phyloP scores from a whole-genome alignment of 2,797 vertebrate species.

The Pangasius djambal region DNA sequence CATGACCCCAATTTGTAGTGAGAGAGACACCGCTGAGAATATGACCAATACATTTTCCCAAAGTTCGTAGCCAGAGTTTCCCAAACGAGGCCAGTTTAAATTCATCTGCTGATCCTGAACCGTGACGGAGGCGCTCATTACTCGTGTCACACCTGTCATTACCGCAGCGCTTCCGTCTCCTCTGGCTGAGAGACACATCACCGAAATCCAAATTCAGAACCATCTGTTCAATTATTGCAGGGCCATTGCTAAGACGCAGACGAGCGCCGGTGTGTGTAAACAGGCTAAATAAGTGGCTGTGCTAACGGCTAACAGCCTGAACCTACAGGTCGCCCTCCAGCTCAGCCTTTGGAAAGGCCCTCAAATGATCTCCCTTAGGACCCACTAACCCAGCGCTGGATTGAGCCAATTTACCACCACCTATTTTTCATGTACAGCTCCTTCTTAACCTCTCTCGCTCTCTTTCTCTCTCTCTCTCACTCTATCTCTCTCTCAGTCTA shows the following conservation, averaged over 20 bases:
- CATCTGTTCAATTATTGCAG: constrained; percentile 52
- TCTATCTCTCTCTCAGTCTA: constrained; percentile 17
- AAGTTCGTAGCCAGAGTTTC: constrained; percentile 28
- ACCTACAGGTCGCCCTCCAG: constrained; percentile 62
- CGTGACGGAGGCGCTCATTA: constrained; percentile 45
- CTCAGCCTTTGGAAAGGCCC: constrained; percentile 57
- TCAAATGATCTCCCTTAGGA: constrained; percentile 62
- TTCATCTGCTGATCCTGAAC: constrained; percentile 42
- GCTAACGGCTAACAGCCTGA: constrained; percentile 55
- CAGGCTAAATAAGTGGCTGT: constrained; percentile 50
- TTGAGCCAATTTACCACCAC: constrained; percentile 62
- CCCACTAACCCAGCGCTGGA: constrained; percentile 55
- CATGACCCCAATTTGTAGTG: constrained; percentile 23
- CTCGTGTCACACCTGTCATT: constrained; percentile 52
- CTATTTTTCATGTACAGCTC: constrained; percentile 35
- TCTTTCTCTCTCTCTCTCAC: constrained; percentile 20
- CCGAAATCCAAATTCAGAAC: constrained; percentile 45
- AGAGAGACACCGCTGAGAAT: constrained; percentile 12
- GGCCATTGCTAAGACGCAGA: constrained; percentile 37
- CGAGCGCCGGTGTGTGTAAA: constrained; percentile 48
- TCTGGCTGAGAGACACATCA: constrained; percentile 47
- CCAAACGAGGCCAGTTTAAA: constrained; percentile 42
- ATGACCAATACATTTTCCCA: not conserved
- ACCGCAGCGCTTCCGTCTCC: constrained; percentile 46
- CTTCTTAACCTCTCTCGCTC: constrained; percentile 22